Percentiles rank a stretch among this genome's conserved stretches.
These are phyloP conservation scores for Seira musarum DNA, from an alignment of 2,888 invertebrate species.

Conservation along the genomic window DNA sequence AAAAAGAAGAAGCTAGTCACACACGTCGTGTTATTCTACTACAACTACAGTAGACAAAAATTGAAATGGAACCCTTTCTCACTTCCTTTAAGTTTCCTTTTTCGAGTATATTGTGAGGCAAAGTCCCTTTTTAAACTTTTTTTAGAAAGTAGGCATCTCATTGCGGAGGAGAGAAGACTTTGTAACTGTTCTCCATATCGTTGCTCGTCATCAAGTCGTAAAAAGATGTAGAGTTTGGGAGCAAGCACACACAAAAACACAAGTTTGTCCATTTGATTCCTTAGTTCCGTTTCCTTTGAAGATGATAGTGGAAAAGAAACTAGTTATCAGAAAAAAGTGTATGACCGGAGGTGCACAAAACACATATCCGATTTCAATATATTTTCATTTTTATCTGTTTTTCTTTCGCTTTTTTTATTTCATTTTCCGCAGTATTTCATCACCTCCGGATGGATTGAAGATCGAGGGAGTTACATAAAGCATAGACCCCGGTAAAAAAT, in stretches of 20 bases:
- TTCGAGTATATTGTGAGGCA: no score
- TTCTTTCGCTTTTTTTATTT: not conserved
- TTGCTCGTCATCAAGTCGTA: slow-evolving; percentile 41
- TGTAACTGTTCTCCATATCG: slow-evolving; percentile 13
- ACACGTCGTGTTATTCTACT: slow-evolving; percentile 19
- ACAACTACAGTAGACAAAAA: slow-evolving; percentile 24
- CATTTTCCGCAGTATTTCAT: slow-evolving; percentile 6
- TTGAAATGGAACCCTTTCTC: slow-evolving; percentile 53
- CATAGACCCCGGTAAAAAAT: no score
- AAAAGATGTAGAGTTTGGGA: slow-evolving; percentile 18
- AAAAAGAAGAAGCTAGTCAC: slow-evolving; percentile 19
- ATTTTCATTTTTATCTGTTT: slow-evolving; percentile 25
- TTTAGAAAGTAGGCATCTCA: no score
- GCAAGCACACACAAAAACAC: no score
- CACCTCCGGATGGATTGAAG: slow-evolving; percentile 46
- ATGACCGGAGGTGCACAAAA: slow-evolving; percentile 33
- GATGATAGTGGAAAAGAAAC: slow-evolving; percentile 16
- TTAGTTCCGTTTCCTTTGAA: slow-evolving; percentile 49
- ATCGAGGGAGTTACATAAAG: no score
- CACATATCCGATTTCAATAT: slow-evolving; percentile 48
- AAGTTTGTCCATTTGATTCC: slow-evolving; percentile 32
- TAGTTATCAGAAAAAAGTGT: no score
- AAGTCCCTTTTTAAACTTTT: no score
- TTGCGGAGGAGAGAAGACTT: no score
- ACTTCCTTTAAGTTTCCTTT: slow-evolving; percentile 34